A percentile compares a stretch with the other conserved stretches of the same genome.
These are phyloP conservation scores for Ephialtes manifestator DNA, from an alignment of 2,888 invertebrate species.

Conservation along the genomic window DNA sequence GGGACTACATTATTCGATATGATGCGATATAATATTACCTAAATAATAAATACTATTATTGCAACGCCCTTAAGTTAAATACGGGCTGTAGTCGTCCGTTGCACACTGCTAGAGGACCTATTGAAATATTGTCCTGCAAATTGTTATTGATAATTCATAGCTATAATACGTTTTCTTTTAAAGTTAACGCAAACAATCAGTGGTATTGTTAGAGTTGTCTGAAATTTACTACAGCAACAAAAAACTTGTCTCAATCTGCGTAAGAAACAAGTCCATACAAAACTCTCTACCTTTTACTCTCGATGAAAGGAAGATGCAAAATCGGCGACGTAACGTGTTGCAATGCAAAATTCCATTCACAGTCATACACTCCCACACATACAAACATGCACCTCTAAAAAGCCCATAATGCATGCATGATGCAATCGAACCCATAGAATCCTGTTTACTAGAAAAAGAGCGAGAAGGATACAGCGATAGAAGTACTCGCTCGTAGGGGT, in stretches of 20 bases:
- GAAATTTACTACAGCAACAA: too few species aligned
- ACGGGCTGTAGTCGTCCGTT: too few species aligned
- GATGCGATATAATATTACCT: too few species aligned
- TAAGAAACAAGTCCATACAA: not conserved
- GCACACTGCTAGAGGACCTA: too few species aligned
- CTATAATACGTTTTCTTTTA: too few species aligned
- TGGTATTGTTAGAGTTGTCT: too few species aligned
- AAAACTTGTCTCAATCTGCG: not conserved
- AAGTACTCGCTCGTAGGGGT: not conserved
- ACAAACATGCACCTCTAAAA: not conserved
- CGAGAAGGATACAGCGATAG: not conserved
- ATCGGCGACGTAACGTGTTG: not conserved
- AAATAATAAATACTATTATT: too few species aligned
- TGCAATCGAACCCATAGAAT: conserved; percentile 12
- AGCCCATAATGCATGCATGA: not conserved
- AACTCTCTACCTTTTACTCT: not conserved
- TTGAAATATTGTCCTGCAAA: too few species aligned
- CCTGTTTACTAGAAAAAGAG: not conserved
- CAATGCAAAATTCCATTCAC: not conserved
- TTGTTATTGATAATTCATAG: too few species aligned
- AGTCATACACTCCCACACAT: not conserved
- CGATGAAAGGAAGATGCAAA: not conserved
- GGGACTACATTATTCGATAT: too few species aligned
- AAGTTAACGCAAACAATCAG: too few species aligned
- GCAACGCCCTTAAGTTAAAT: too few species aligned